Evolutionary conservation across 2,113 vertebrate genomes (phyloP).

Genomic region (Entosphenus tridentatus): DNA sequence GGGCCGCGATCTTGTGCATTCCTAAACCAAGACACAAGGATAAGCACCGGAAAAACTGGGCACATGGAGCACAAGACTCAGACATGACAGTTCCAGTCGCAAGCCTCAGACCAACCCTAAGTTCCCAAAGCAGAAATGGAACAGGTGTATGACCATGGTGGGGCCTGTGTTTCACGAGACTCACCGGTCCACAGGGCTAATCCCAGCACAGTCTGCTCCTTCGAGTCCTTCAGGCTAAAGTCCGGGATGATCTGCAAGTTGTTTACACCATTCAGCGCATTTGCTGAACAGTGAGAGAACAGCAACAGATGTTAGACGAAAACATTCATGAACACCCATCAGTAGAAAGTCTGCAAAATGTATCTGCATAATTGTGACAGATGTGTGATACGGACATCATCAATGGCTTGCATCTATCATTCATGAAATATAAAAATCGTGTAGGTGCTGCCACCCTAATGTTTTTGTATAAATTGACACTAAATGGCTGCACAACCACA

Average conservation of each 20-base stretch:
- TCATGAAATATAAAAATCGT: neutral
- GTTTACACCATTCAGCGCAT: no score
- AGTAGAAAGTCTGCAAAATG: neutral
- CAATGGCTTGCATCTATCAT: neutral
- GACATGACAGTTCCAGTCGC: neutral
- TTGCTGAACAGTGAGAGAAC: no score
- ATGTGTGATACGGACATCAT: neutral
- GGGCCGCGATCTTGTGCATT: no score
- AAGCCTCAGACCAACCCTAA: neutral
- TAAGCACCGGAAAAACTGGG: neutral
- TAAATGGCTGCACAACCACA: neutral
- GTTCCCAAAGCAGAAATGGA: neutral
- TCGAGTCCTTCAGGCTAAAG: no score
- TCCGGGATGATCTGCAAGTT: no score
- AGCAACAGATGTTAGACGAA: neutral
- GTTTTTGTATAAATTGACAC: neutral
- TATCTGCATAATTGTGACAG: neutral
- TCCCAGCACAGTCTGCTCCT: no score
- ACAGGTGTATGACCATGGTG: no score
- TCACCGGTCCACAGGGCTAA: no score
- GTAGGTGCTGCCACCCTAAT: neutral
- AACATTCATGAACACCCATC: neutral
- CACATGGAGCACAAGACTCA: neutral
- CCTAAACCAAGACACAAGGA: no score
- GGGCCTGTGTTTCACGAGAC: neutral